These are phyloP conservation scores for Pollenia labialis DNA, from an alignment of 2,888 invertebrate genomes.

Conservation along the genomic window DNA sequence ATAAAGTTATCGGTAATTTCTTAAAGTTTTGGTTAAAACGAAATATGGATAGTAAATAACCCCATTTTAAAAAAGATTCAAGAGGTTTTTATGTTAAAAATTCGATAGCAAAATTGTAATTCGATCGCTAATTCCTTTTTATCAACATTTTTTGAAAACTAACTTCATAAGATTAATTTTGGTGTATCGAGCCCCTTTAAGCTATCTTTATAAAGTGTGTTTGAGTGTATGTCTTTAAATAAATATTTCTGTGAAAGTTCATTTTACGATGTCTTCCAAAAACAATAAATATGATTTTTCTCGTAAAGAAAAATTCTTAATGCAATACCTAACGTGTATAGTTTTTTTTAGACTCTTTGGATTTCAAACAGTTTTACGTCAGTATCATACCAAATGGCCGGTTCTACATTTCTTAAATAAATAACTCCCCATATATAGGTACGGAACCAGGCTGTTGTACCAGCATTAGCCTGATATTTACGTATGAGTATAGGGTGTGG, in stretches of 20 bases:
- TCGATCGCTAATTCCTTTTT: too few relatives aligned
- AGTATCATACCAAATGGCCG: conserved; percentile 99
- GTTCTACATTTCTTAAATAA: conserved; percentile 98
- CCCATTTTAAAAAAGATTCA: too few relatives aligned
- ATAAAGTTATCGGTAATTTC: too few relatives aligned
- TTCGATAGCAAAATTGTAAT: too few relatives aligned
- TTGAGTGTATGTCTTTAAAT: not conserved
- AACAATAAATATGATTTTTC: not conserved
- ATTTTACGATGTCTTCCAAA: not conserved
- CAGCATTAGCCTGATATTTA: conserved; percentile 99
- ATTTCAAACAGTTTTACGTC: conserved; percentile 99
- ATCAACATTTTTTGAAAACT: too few relatives aligned
- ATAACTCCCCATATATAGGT: conserved; percentile 99
- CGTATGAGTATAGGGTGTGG: conserved; percentile 99
- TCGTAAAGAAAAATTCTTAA: not conserved
- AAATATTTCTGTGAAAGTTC: not conserved
- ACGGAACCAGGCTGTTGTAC: conserved; percentile 99
- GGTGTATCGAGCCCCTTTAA: conserved; percentile 8
- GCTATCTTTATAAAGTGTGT: conserved; percentile 1
- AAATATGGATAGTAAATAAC: too few relatives aligned
- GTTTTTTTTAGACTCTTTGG: conserved; percentile 91
- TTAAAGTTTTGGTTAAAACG: too few relatives aligned
- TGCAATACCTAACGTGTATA: conserved; percentile 3
- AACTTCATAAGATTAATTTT: not conserved
- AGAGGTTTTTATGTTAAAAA: too few relatives aligned